These are phyloP conservation scores for Rhinoraja longicauda DNA, from an alignment of 2,797 vertebrate species.

Conservation along the genomic window DNA sequence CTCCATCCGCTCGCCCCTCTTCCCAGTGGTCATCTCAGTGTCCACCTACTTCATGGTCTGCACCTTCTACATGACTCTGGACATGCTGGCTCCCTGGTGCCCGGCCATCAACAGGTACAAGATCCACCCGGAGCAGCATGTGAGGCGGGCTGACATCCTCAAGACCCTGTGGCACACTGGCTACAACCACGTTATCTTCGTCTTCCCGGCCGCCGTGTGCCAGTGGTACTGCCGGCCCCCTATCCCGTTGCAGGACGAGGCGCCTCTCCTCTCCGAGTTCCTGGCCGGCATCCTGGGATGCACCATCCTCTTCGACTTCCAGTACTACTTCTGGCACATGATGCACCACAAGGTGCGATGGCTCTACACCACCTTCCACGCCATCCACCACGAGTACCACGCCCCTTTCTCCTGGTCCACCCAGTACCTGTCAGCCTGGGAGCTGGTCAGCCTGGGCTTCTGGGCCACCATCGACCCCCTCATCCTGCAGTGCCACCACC, in stretches of 20 bases:
- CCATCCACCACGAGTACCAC: slow-evolving; percentile 68
- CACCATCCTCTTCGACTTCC: slow-evolving; percentile 69
- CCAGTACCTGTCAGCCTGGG: slow-evolving; percentile 69
- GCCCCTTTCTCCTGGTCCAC: slow-evolving; percentile 70
- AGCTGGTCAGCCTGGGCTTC: slow-evolving; percentile 66
- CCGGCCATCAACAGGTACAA: slow-evolving; percentile 61
- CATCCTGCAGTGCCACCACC: slow-evolving; percentile 67
- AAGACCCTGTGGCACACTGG: slow-evolving; percentile 58
- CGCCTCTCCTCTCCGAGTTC: slow-evolving; percentile 61
- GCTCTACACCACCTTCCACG: slow-evolving; percentile 71
- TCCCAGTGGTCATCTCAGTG: slow-evolving; percentile 64
- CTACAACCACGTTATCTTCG: slow-evolving; percentile 68
- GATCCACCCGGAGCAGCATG: slow-evolving; percentile 58
- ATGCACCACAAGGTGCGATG: slow-evolving; percentile 66
- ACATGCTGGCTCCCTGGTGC: slow-evolving; percentile 63
- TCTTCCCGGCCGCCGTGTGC: slow-evolving; percentile 62
- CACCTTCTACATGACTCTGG: slow-evolving; percentile 60
- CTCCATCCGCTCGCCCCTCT: slow-evolving; percentile 55
- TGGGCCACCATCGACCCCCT: slow-evolving; percentile 69
- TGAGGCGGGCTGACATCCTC: slow-evolving; percentile 61
- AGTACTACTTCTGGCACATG: slow-evolving; percentile 73
- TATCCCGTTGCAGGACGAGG: slow-evolving; percentile 57
- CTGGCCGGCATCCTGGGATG: slow-evolving; percentile 65
- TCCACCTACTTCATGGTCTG: slow-evolving; percentile 63
- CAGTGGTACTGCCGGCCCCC: slow-evolving; percentile 71